Conservation (phyloP, 1,140 invertebrate genomes). For the Pachypsylla venusta region DNA sequence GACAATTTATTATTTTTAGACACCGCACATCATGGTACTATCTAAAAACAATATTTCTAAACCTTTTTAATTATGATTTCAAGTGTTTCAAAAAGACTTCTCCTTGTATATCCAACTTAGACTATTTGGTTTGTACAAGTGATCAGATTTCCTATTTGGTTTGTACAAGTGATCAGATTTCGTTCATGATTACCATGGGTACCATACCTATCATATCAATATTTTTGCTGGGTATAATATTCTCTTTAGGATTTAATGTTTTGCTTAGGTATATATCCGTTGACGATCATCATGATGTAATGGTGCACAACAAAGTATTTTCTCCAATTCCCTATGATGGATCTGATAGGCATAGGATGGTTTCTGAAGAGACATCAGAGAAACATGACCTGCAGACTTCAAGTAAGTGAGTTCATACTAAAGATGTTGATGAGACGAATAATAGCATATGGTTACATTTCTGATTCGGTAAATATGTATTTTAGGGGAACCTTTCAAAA, state of each 20-base stretch:
- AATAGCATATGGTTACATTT: too few species aligned
- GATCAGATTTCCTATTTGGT: too few species aligned
- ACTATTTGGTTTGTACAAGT: too few species aligned
- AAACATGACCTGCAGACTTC: conserved; percentile 15
- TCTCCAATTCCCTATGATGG: conserved; percentile 13
- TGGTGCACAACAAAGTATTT: conserved; percentile 14
- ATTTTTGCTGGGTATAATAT: conserved; percentile 15
- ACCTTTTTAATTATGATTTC: too few species aligned
- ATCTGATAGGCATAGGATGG: background rate
- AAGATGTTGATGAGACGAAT: too few species aligned
- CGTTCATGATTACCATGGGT: too few species aligned
- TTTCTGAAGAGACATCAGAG: conserved; percentile 1
- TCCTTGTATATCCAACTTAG: too few species aligned
- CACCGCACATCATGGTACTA: too few species aligned
- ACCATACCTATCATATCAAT: conserved; percentile 7
- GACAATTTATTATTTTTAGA: too few species aligned
- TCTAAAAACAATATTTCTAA: too few species aligned
- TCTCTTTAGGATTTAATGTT: conserved; percentile 7
- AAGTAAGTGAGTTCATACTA: conserved; percentile 10
- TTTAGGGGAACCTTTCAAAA: background rate
- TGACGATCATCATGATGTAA: background rate
- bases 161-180: too few species aligned
- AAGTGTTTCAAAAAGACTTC: too few species aligned
- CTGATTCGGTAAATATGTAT: background rate
- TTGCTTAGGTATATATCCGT: conserved; percentile 1